phyloP scores from a whole-genome alignment of 1,140 invertebrate species.

The Drosophila nebulosa region DNA sequence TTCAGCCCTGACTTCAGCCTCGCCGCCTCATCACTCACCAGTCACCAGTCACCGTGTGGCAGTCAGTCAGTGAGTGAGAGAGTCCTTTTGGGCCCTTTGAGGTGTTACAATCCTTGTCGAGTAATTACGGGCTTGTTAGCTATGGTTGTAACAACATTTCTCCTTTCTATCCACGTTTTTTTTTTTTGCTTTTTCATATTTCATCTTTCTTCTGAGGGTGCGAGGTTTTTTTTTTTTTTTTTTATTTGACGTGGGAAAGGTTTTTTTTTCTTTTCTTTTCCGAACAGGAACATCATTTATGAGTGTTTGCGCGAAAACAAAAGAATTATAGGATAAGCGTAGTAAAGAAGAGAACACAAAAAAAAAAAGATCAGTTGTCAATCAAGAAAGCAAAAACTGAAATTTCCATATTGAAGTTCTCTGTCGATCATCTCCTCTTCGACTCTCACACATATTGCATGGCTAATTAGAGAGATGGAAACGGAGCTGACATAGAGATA shows the following conservation, averaged over 20 bases:
- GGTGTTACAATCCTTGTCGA: conserved; percentile 71
- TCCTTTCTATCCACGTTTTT: conserved; percentile 23
- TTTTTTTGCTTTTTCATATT: conserved; percentile 1
- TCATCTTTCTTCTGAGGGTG: conserved; percentile 23
- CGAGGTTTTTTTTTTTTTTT: conserved; percentile 34
- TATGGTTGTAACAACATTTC: conserved; percentile 72
- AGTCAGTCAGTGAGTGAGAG: conserved; percentile 4
- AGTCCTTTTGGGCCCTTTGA: conserved; percentile 49
- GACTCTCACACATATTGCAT: conserved; percentile 28
- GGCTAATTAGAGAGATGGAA: conserved; percentile 48
- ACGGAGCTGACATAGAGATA: neutral
- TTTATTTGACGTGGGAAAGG: conserved; percentile 66
- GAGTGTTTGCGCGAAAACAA: conserved; percentile 54
- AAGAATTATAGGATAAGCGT: conserved; percentile 41
- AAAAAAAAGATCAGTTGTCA: conserved; percentile 65
- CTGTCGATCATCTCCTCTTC: neutral
- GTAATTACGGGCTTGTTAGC: conserved; percentile 77
- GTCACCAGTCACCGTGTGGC: no score
- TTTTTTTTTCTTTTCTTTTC: conserved; percentile 40
- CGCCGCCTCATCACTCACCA: conserved; percentile 2
- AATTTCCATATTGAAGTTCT: conserved; percentile 56
- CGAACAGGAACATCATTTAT: conserved; percentile 51
- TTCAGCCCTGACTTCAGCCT: conserved; percentile 13
- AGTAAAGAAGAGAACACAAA: neutral
- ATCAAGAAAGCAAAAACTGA: conserved; percentile 39